Base-by-base conservation (phyloP, 2,797 vertebrate genomes). In the Hemibagrus guttatus region DNA sequence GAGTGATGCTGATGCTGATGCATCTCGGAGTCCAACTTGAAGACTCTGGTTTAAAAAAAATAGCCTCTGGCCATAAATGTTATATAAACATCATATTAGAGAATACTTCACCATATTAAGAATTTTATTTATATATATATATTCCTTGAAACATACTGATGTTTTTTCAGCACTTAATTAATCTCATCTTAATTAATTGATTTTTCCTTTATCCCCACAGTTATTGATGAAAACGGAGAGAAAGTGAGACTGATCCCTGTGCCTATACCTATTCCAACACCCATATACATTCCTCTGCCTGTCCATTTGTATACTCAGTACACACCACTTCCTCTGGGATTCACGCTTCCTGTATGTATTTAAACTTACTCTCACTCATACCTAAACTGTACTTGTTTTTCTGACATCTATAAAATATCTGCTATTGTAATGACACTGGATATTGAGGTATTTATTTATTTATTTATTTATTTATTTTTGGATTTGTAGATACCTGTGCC, bases 231-330 rank as follows among this genome's bases (percentile, higher is more conserved):
- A 86, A 94, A 91, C 3, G 90, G 84, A 0, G 91, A 95, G 21
- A 97, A 95, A 84, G 93, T 96, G 87, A 88, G 97, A 46, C 61
- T 97, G 89, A 95, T 98, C 89, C 96, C 95, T 4, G 83, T 97
- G 80, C 96, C 96, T 68, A 93, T 97, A 28, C 89, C 88, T 1
- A 42, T 95, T 87, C 97, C 97, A 6, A 95, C 98, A 6, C 98
- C 98, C 0, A 94, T 99, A 91, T 99, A 97, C 93, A 95, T 99
- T 88, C 98, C 98, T 88, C 94, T 99, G 90, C 98, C 98, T 89
- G 94, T 99, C 95, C 97, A 97, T 93, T 95, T 99, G 93, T 99
- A 97, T 93, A 96, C 97, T 66, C 98, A 98, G 91, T 97, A 96
- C 93, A 96, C 96, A 11, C 98, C 97, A 56, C 94, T 98, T 89